Percentiles rank a stretch among this genome's conserved stretches.
These are phyloP conservation scores for Brachionus koreanus DNA, from an alignment of 1,140 invertebrate genomes.

Conservation along the genomic window DNA sequence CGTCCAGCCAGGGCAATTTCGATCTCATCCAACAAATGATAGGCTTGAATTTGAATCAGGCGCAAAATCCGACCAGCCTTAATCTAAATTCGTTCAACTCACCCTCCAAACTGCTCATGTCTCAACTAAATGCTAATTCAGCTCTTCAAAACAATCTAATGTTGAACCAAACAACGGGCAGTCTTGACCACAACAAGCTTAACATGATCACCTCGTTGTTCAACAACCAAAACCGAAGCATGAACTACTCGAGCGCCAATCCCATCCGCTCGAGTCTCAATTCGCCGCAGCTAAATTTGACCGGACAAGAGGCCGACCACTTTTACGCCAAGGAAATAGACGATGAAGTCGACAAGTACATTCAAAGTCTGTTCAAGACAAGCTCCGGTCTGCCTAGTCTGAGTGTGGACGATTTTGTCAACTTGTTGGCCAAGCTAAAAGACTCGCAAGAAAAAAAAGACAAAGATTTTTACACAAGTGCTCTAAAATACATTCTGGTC, in stretches of 20 bases:
- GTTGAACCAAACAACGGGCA: background rate
- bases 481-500: background rate
- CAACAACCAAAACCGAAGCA: background rate
- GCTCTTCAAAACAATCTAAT: background rate
- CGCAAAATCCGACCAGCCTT: background rate
- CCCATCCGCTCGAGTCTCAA: slow-evolving; percentile 6
- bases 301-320: slow-evolving; percentile 53
- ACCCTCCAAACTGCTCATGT: background rate
- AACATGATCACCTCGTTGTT: background rate
- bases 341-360: slow-evolving; percentile 95
- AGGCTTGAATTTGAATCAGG: background rate
- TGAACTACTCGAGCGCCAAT: background rate
- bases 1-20: background rate
- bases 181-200: background rate
- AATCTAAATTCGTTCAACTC: slow-evolving; percentile 33
- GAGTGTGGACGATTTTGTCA: slow-evolving; percentile 66
- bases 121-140: slow-evolving; percentile 1
- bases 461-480: slow-evolving; percentile 60
- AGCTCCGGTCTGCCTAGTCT: slow-evolving; percentile 86
- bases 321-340: slow-evolving; percentile 85
- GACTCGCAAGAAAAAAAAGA: slow-evolving; percentile 82
- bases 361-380: slow-evolving; percentile 88
- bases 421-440: slow-evolving; percentile 90
- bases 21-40: slow-evolving; percentile 25
- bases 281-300: slow-evolving; percentile 21